These are phyloP conservation scores for Morone chrysops DNA, from an alignment of 2,113 vertebrate genomes.

Conservation along the genomic window DNA sequence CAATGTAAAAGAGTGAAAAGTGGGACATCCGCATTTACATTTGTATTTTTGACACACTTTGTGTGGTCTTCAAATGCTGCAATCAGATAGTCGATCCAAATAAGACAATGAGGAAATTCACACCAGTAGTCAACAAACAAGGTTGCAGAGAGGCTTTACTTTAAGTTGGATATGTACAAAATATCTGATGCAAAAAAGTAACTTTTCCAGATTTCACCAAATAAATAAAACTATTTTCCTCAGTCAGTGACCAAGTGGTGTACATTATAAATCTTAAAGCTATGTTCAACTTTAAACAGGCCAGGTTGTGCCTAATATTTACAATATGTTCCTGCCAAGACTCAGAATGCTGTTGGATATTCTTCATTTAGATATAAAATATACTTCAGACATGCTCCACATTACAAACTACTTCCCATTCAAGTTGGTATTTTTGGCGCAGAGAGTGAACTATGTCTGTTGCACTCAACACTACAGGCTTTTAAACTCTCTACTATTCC, in stretches of 20 bases:
- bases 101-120: neutral
- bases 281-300: neutral
- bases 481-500: slow-evolving; percentile 11
- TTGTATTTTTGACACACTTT: slow-evolving; percentile 23
- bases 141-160: neutral
- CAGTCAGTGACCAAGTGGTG: neutral
- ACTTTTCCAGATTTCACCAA: neutral
- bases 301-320: neutral
- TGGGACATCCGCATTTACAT: slow-evolving; percentile 16
- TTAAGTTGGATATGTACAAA: neutral
- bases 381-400: neutral
- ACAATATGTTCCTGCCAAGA: neutral
- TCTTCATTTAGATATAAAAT: slow-evolving; percentile 11
- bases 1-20: slow-evolving; percentile 5
- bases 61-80: neutral
- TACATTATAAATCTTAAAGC: neutral
- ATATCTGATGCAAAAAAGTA: too few species aligned
- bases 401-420: slow-evolving; percentile 12
- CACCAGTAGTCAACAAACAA: neutral
- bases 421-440: slow-evolving; percentile 17
- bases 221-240: neutral
- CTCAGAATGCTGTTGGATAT: neutral
- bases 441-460: slow-evolving; percentile 11
- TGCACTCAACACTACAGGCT: neutral
- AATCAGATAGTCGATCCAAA: slow-evolving; percentile 8